Evolutionary conservation across 2,888 invertebrate genomes (phyloP), one percentile per base, ranked within the genome.

Genomic region (Meliscaeva auricollis): DNA sequence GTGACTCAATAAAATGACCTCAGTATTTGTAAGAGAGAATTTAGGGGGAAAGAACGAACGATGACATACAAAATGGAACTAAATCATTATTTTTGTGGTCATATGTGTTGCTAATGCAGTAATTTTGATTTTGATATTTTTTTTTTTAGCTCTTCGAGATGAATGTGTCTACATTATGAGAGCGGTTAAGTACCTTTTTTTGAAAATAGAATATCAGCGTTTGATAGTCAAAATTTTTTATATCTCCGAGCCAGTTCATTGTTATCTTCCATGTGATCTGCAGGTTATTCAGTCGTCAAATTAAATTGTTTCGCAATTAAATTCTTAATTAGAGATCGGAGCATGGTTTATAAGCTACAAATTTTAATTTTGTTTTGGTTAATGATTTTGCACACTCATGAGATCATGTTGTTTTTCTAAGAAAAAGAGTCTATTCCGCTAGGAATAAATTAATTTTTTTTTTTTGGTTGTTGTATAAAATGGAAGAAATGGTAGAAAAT

Each of bases 141-240:
- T n/a, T 22, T 17, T 50, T 35, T 70, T 60, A 60, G 66, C 75
- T 41, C 32, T 41, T 48, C 66, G n/a, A 66, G 48, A 58, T 60
- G 22, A 38, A 82, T 81, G 50, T 87, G 50, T 87, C 87, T 30
- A 87, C 82, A 13, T 54, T 38, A 9, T 38, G 13, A 38, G 60
- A 46, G 87, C 87, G 41, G 32, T 38, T 20, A 35, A 56, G 48
- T 85, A 85, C 85, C 85, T 85, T 48, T 76, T 73, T 73, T 68
- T 66, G 81, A 38, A 85, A 64, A 85, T 85, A 85, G 68, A 85
- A 85, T 60, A 85, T 85, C 62, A 77, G 72, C 48, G 85, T 68
- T 77, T 81, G 81, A 56, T 68, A 69, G 41, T 56, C 69, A 60
- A 76, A 73, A 15, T 77, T 54, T 56, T 50, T 77, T 26, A 69